These are phyloP conservation scores for Grammomys surdaster DNA, from an alignment of 2,113 vertebrate genomes.

Conservation along the genomic window DNA sequence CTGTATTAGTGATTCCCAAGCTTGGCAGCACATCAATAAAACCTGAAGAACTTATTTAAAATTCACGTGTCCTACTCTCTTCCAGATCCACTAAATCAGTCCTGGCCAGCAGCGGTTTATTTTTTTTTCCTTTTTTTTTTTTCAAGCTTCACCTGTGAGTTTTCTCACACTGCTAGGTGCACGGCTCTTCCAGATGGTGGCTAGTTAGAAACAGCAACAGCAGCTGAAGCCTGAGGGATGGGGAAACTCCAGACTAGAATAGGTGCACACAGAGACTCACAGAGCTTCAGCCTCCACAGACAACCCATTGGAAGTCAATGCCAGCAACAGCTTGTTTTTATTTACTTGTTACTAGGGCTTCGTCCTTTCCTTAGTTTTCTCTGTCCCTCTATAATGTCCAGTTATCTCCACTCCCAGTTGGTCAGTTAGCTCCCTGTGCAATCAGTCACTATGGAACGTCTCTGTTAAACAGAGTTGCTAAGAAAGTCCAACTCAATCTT, in stretches of 20 bases:
- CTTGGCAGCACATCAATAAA: constrained; percentile 42
- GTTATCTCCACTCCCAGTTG: not conserved
- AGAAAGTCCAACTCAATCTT: constrained; percentile 64
- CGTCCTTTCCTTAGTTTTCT: not conserved
- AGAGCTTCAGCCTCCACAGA: not conserved
- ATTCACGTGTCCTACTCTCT: constrained; percentile 1
- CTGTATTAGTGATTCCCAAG: constrained; percentile 51
- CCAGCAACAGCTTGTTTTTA: constrained; percentile 3
- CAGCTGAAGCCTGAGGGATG: not conserved
- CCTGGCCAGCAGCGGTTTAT: not conserved
- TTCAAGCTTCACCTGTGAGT: constrained; percentile 9
- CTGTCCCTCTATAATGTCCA: not conserved
- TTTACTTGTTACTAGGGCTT: not conserved
- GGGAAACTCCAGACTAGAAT: not conserved
- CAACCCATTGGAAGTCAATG: not conserved
- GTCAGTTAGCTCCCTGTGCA: not conserved
- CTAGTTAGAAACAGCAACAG: not conserved
- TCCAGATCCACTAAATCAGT: constrained; percentile 38
- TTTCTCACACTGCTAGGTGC: not conserved
- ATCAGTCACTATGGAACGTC: not conserved
- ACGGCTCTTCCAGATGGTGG: not conserved
- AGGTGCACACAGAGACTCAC: not conserved
- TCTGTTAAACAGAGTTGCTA: constrained; percentile 37
- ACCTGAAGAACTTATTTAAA: constrained; percentile 58
- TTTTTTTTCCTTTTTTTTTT: not conserved